Percentiles rank a stretch among this genome's conserved stretches.
phyloP scores from a whole-genome alignment of 1,140 invertebrate species.

The Cyrtorhinus lividipennis region DNA sequence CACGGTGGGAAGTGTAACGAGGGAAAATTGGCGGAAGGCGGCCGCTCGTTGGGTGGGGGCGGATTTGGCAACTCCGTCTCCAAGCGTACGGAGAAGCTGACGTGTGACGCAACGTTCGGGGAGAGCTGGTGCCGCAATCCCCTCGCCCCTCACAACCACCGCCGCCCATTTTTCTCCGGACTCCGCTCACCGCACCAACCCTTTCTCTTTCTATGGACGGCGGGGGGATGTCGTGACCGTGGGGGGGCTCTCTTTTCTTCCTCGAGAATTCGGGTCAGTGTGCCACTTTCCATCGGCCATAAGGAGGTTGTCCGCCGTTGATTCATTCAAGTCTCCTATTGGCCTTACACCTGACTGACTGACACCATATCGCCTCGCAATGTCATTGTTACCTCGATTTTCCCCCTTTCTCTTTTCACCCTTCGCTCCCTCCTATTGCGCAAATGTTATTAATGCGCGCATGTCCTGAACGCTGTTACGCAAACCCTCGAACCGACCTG shows the following conservation, averaged over 20 bases:
- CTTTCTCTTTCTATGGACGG: neutral
- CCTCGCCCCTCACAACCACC: too few species aligned
- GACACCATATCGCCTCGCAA: neutral
- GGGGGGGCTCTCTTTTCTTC: neutral
- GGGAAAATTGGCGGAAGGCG: too few species aligned
- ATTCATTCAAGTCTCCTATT: neutral
- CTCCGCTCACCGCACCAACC: neutral
- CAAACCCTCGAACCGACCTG: too few species aligned
- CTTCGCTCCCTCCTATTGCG: neutral
- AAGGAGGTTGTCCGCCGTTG: neutral
- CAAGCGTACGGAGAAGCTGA: neutral
- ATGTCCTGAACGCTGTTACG: too few species aligned
- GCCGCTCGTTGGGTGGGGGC: too few species aligned
- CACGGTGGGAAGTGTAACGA: too few species aligned
- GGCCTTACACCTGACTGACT: neutral
- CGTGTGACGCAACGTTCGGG: neutral
- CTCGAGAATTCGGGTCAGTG: neutral
- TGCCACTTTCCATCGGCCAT: neutral
- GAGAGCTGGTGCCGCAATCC: neutral
- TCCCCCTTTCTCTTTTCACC: neutral
- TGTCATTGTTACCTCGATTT: neutral
- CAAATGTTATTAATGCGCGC: too few species aligned
- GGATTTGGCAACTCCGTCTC: too few species aligned
- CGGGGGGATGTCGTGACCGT: neutral
- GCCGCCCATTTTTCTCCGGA: neutral